Evolutionary conservation across 1,140 invertebrate genomes (phyloP), one percentile per base, ranked within the genome.

Genomic region (Stegodyphus mimosarum): DNA sequence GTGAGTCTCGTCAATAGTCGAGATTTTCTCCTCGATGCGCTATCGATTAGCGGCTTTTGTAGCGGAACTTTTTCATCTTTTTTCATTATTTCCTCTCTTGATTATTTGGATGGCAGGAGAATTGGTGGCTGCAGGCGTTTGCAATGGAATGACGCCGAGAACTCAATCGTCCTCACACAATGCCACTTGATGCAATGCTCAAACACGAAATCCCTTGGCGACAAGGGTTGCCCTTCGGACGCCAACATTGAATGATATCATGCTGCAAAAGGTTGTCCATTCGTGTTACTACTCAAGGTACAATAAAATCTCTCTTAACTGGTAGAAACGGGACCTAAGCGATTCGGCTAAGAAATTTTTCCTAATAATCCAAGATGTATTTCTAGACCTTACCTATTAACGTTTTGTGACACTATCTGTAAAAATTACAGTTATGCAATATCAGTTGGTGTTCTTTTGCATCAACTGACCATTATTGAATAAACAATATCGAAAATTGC

Each of bases 131-230:
- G 9, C 70, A 15, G 78, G 79, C 79, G 79, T 83, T 83, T 83
- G 79, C 71, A 83, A 33, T 64, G 70, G 69, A 80, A 80, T 80
- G 78, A 80, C 69, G 76, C 76, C 76, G 52, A 79, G 69, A 60
- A 80, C 78, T 80, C 79, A 83, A 83, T 83, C 79, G 79, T 6
- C 71, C 75, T 66, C 13, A 52, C 79, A 83, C 79, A 83, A 83
- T 83, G 78, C 69, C 78, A 80, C 67, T 80, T 71, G 78, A 80
- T 80, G 71, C 79, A 73, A 67, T 73, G 70, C 53, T 73, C 79
- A 83, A 83, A 83, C 79, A 83, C n/a, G 50, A 51, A 64, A 83
- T 73, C 63, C 71, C 52, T 52, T 83, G 15, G 64, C 75, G 74
- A 15, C 52, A n/a, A 79, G 60, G 79, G 70, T 83, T 73, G 71